Conservation (phyloP, 2,113 vertebrate species). For the Poecilia latipinna region DNA sequence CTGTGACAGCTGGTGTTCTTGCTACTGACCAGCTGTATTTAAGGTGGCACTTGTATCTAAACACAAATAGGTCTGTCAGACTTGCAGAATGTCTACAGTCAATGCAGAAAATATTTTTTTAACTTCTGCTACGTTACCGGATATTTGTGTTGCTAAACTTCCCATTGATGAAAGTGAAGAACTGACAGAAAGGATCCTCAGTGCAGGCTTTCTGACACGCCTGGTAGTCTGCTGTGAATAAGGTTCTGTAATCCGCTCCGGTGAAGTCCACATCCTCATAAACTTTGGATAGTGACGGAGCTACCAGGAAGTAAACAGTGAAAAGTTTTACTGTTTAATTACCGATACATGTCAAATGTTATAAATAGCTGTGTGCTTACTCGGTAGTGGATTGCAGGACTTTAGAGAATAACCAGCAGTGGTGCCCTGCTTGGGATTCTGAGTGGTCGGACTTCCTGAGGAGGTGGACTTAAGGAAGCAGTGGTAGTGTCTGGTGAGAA, state of each 20-base stretch:
- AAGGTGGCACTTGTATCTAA: too few relatives aligned
- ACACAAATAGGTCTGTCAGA: too few relatives aligned
- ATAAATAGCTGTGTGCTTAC: not conserved
- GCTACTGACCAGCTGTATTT: too few relatives aligned
- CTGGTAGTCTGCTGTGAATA: slow-evolving; percentile 52
- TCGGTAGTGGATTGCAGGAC: not conserved
- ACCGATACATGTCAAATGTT: not conserved
- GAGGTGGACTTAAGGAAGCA: not conserved
- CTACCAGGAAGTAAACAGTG: not conserved
- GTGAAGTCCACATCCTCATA: slow-evolving; percentile 60
- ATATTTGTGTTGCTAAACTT: too few relatives aligned
- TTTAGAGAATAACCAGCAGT: not conserved
- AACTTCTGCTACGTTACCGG: too few relatives aligned
- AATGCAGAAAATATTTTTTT: too few relatives aligned
- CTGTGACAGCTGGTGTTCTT: too few relatives aligned
- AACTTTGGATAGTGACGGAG: slow-evolving; percentile 36
- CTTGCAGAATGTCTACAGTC: too few relatives aligned
- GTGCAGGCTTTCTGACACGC: slow-evolving; percentile 73
- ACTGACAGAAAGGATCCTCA: slow-evolving; percentile 58
- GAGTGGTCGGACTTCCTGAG: too few relatives aligned
- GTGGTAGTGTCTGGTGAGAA: not conserved
- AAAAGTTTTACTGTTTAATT: not conserved
- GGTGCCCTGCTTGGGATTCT: not conserved
- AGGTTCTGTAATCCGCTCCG: slow-evolving; percentile 41
- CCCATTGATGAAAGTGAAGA: slow-evolving; percentile 56